Evolutionary conservation across 1,140 invertebrate species (phyloP).

Genomic region (Philopotamus ludificatus): DNA sequence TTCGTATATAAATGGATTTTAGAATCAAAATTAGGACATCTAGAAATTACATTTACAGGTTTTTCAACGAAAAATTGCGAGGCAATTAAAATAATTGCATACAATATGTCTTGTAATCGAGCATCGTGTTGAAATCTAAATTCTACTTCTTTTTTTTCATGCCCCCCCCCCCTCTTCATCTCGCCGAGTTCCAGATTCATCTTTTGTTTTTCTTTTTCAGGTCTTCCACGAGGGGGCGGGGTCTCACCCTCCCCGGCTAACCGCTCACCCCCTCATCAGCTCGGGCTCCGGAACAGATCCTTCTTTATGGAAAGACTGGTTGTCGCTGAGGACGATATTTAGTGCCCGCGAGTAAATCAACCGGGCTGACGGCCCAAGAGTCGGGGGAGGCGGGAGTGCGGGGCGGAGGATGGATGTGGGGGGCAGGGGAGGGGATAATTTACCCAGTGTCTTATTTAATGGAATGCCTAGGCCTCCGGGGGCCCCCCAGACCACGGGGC

Average conservation of each 20-base stretch:
- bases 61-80: too few species aligned
- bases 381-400: slow-evolving; percentile 12
- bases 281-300: slow-evolving; percentile 41
- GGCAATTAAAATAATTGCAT: too few species aligned
- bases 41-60: too few species aligned
- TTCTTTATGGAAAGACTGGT: slow-evolving; percentile 44
- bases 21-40: too few species aligned
- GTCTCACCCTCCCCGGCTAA: background rate
- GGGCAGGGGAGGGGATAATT: slow-evolving; percentile 35
- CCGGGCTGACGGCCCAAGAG: slow-evolving; percentile 36
- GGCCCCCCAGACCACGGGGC: background rate
- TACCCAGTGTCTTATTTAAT: slow-evolving; percentile 44
- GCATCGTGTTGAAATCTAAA: too few species aligned
- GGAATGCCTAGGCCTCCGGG: slow-evolving; percentile 36
- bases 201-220: slow-evolving; percentile 22
- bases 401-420: slow-evolving; percentile 9
- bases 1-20: too few species aligned
- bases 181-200: slow-evolving; percentile 10
- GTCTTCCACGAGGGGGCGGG: background rate
- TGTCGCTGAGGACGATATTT: slow-evolving; percentile 44
- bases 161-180: too few species aligned
- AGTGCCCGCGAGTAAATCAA: slow-evolving; percentile 44
- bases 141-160: too few species aligned
- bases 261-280: slow-evolving; percentile 11
- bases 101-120: too few species aligned